Percentiles rank a stretch among this genome's conserved stretches.
Evolutionary conservation across 2,888 invertebrate species (phyloP).

Genomic region (Torymus auratus): DNA sequence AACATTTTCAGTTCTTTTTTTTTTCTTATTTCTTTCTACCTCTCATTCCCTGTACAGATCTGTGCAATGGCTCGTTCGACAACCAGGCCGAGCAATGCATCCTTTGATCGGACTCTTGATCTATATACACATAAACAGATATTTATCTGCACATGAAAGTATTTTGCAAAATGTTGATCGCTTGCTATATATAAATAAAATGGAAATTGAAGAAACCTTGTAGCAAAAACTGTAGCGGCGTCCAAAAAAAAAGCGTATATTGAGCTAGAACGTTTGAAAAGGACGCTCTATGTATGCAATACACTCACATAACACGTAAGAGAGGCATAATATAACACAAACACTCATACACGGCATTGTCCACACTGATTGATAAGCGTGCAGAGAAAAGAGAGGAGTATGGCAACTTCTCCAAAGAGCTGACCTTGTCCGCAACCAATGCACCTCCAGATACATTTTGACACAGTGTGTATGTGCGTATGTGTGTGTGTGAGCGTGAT

Average conservation of each 20-base stretch:
- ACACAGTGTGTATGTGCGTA: slow-evolving; percentile 23
- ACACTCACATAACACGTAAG: too few species aligned
- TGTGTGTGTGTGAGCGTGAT: not conserved
- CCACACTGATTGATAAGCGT: not conserved
- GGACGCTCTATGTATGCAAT: too few species aligned
- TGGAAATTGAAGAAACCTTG: not conserved
- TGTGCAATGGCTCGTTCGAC: not conserved
- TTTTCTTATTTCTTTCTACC: not conserved
- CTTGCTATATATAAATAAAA: not conserved
- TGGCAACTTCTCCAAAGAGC: not conserved
- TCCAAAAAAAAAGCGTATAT: not conserved
- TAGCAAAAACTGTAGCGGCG: not conserved
- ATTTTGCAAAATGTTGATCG: slow-evolving; percentile 19
- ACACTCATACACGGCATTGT: too few species aligned
- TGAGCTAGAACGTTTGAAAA: not conserved
- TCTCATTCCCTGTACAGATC: not conserved
- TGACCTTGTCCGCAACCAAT: not conserved
- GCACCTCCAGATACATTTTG: slow-evolving; percentile 9
- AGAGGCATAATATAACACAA: too few species aligned
- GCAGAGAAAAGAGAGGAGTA: slow-evolving; percentile 12
- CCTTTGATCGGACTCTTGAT: not conserved
- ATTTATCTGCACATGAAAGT: slow-evolving; percentile 34
- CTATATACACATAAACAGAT: not conserved
- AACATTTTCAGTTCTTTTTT: not conserved
- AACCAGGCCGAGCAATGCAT: not conserved